Base-by-base conservation (phyloP, 2,888 invertebrate species). In the Lacanobia oleracea region DNA sequence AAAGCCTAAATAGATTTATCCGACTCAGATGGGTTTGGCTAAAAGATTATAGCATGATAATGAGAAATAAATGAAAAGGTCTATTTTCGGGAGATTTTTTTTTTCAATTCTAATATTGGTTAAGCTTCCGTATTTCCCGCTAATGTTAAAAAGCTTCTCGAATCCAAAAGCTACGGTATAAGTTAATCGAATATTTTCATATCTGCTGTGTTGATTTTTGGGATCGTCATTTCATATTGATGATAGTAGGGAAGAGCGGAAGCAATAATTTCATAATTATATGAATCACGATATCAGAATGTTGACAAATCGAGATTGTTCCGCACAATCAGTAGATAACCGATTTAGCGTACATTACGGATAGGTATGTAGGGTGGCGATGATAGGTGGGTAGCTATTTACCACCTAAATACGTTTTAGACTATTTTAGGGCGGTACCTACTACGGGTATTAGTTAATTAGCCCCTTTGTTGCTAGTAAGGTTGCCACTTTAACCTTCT, bases 31-130 rank as follows among this genome's bases (percentile, higher is more conserved):
- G 77, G 77, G 63, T 81, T 63, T 76, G 67, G 54, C 43, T 76
- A 75, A 76, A 75, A 76, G 60, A 76, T 76, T 65, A 65, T 61
- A 48, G 61, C 66, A 61, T 59, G 54, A 67, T 77, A 67, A 81
- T 76, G 77, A 76, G 68, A 67, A 81, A 68, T 54, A 81, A 81
- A 81, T 81, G 51, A 81, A 75, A 79, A 50, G 40, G 23, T 60
- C 27, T 64, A 23, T 60, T 61, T 67, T 81, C 8, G 21, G 18
- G 18, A 16, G 21, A 37, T 18, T 80, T 74, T 60, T 53, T 60
- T 78, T 78, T 78, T 71, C 27, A 43, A 54, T 45, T 59, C 9
- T n/a, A 57, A 77, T 54, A 69, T 59, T 56, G 23, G 48, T 12
- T 50, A 45, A 45, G 45, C 45, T 59, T 12, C 48, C 56, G 23